Evolutionary conservation across 2,888 invertebrate genomes (phyloP).

Genomic region (Prosopocoilus inquinatus): DNA sequence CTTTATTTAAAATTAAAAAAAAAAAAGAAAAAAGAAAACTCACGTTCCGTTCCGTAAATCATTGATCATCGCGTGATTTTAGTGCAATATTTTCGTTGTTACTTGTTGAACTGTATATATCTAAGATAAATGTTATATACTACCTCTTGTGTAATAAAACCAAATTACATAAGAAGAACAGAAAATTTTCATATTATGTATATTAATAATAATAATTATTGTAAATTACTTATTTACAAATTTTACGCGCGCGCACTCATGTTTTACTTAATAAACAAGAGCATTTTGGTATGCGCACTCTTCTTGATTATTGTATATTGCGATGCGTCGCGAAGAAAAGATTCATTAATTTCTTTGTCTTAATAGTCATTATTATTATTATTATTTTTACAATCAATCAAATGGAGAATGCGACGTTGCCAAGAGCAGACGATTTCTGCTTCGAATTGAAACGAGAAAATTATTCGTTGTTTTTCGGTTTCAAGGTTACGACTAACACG

Average conservation of each 20-base stretch:
- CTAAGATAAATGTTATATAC: conserved; percentile 19
- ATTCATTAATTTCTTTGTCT: too few relatives aligned
- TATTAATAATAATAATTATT: too few relatives aligned
- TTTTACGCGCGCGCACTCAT: too few relatives aligned
- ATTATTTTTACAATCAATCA: too few relatives aligned
- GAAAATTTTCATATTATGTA: conserved; percentile 8
- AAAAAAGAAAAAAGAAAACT: background rate
- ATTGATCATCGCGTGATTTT: conserved; percentile 19
- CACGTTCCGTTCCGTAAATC: background rate
- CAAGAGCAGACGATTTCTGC: too few relatives aligned
- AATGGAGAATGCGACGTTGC: too few relatives aligned
- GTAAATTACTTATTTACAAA: conserved; percentile 3
- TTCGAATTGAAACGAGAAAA: background rate
- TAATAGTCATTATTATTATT: too few relatives aligned
- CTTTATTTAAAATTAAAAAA: conserved; percentile 43
- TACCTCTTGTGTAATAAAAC: conserved; percentile 18
- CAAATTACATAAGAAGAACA: conserved; percentile 12
- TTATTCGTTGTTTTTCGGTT: conserved; percentile 5
- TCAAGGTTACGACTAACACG: background rate
- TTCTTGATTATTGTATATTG: too few relatives aligned
- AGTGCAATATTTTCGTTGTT: conserved; percentile 27
- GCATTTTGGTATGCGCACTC: too few relatives aligned
- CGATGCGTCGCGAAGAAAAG: too few relatives aligned
- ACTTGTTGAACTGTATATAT: conserved; percentile 21
- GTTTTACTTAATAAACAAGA: too few relatives aligned